phyloP scores from a whole-genome alignment of 37 sponge, comb jelly and placozoan species.

The Cladorhizidae sp. region DNA sequence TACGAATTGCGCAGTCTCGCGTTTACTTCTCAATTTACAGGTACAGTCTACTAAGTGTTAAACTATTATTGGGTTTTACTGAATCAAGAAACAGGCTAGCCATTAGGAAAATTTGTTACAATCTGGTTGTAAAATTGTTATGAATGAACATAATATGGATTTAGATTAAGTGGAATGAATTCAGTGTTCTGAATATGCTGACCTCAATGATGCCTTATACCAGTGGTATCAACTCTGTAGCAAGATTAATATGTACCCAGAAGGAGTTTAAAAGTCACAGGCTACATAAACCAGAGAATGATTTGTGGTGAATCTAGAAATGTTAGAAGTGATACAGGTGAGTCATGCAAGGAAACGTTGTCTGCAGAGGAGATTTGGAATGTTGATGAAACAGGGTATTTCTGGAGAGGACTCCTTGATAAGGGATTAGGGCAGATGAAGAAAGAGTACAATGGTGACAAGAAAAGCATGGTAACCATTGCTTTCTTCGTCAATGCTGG shows the following conservation, averaged over 20 bases:
- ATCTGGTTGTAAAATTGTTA: too few species aligned
- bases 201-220: too few species aligned
- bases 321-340: constrained; percentile 39
- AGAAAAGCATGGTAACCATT: constrained; percentile 32
- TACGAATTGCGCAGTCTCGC: too few species aligned
- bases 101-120: too few species aligned
- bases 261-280: constrained; percentile 48
- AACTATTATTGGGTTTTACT: too few species aligned
- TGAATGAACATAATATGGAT: too few species aligned
- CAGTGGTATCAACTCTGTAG: too few species aligned
- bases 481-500: background rate
- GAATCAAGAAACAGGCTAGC: too few species aligned
- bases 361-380: constrained; percentile 59
- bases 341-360: constrained; percentile 54
- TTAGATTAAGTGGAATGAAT: too few species aligned
- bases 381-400: constrained; percentile 45
- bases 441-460: constrained; percentile 72
- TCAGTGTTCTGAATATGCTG: too few species aligned
- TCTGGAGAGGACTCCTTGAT: constrained; percentile 58
- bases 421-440: constrained; percentile 44
- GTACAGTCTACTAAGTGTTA: too few species aligned
- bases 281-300: constrained; percentile 53
- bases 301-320: constrained; percentile 75
- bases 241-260: constrained; percentile 46
- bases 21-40: too few species aligned